phyloP scores from a whole-genome alignment of 2,888 invertebrate species.

The Hirtodrosophila histrioides region DNA sequence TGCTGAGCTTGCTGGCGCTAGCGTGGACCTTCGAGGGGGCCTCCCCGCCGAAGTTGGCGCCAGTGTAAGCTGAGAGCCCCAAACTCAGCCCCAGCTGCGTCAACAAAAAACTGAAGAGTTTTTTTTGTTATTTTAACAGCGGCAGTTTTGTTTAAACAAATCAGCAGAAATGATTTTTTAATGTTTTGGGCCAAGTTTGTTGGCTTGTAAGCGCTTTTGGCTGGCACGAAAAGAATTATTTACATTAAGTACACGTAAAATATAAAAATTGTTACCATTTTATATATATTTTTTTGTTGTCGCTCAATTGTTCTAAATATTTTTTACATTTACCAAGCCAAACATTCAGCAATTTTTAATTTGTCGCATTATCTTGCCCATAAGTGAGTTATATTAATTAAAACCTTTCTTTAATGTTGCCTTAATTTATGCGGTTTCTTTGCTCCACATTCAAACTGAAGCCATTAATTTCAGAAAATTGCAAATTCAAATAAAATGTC shows the following conservation, averaged over 20 bases:
- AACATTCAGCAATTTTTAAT: slow-evolving; percentile 27
- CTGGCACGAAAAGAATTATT: slow-evolving; percentile 49
- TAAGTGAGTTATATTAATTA: not conserved
- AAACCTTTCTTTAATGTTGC: not conserved
- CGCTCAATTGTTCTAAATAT: slow-evolving; percentile 17
- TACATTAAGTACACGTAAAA: slow-evolving; percentile 30
- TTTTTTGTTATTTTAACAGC: slow-evolving; percentile 9
- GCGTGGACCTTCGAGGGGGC: slow-evolving; percentile 46
- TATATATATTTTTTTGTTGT: slow-evolving; percentile 12
- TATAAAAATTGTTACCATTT: slow-evolving; percentile 11
- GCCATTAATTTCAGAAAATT: not conserved
- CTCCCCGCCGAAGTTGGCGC: slow-evolving; percentile 52
- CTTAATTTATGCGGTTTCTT: not conserved
- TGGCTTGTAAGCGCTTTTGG: slow-evolving; percentile 72
- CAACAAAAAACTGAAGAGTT: slow-evolving; percentile 52
- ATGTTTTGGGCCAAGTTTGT: slow-evolving; percentile 62
- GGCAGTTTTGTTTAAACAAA: slow-evolving; percentile 61
- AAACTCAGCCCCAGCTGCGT: slow-evolving; percentile 64
- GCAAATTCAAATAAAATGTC: slow-evolving; percentile 1
- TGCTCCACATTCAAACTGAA: slow-evolving; percentile 4
- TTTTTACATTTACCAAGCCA: not conserved
- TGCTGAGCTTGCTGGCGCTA: slow-evolving; percentile 46
- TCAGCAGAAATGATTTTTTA: slow-evolving; percentile 63
- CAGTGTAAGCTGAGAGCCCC: slow-evolving; percentile 66
- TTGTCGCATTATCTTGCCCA: no score